These are phyloP conservation scores for Bombyx huttoni DNA, from an alignment of 2,888 invertebrate genomes.

Conservation along the genomic window DNA sequence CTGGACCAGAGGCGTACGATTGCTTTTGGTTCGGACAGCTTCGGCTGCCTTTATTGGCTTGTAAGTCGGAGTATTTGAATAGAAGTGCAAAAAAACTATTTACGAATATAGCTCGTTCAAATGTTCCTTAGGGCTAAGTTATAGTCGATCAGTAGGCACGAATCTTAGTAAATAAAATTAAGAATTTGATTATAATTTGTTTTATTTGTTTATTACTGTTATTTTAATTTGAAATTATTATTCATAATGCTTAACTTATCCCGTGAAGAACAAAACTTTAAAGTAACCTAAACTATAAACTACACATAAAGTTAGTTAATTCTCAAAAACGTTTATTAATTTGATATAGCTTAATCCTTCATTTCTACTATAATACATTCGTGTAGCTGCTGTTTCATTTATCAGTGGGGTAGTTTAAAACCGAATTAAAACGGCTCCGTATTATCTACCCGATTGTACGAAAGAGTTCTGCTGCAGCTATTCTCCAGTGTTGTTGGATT, in stretches of 20 bases:
- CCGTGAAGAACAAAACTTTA: too few relatives aligned
- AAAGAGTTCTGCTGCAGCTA: slow-evolving; percentile 32
- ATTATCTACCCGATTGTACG: slow-evolving; percentile 1
- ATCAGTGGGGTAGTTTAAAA: neutral
- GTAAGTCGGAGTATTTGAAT: slow-evolving; percentile 26
- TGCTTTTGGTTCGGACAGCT: slow-evolving; percentile 35
- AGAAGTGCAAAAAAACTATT: neutral
- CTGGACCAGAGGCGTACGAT: slow-evolving; percentile 42
- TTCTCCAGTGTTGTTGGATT: slow-evolving; percentile 35
- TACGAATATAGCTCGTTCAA: neutral
- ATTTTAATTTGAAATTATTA: too few relatives aligned
- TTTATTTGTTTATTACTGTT: too few relatives aligned
- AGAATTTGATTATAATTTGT: too few relatives aligned
- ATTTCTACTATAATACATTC: neutral
- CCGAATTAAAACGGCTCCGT: neutral
- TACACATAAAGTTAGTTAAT: too few relatives aligned
- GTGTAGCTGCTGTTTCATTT: neutral
- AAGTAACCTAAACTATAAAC: too few relatives aligned
- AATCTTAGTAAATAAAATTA: too few relatives aligned
- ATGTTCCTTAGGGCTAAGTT: neutral
- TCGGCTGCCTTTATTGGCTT: slow-evolving; percentile 31
- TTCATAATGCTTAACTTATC: too few relatives aligned
- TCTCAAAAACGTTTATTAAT: too few relatives aligned
- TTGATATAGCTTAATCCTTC: neutral
- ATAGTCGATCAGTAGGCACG: neutral